Evolutionary conservation across 2,113 vertebrate genomes (phyloP).

Genomic region (Muscicapa adusta): DNA sequence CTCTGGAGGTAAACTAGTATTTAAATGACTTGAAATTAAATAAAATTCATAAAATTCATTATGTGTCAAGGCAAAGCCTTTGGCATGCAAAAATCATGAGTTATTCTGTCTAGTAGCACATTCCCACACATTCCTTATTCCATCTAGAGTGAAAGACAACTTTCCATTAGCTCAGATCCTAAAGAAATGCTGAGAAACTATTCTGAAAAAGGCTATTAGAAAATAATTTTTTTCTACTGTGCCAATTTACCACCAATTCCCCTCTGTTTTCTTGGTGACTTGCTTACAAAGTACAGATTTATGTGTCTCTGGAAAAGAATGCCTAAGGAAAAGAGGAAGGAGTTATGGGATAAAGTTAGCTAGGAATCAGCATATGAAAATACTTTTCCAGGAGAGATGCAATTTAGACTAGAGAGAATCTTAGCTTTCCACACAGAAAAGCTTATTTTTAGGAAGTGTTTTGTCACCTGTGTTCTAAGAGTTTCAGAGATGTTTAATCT

Average conservation of each 20-base stretch:
- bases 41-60: constrained; percentile 33
- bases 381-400: background rate
- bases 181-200: background rate
- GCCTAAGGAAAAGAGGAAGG: background rate
- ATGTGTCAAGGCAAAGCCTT: constrained; percentile 20
- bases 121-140: background rate
- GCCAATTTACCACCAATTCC: background rate
- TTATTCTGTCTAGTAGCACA: background rate
- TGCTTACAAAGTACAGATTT: background rate
- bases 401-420: background rate
- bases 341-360: background rate
- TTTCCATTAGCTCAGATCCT: background rate
- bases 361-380: background rate
- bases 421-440: background rate
- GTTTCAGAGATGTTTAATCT: background rate
- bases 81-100: background rate
- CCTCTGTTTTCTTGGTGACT: background rate
- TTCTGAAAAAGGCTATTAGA: background rate
- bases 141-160: background rate
- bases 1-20: constrained; percentile 34
- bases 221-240: background rate
- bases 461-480: background rate
- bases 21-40: constrained; percentile 43
- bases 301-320: background rate
- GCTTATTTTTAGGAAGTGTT: background rate